phyloP scores from a whole-genome alignment of 2,888 invertebrate genomes.

The Carterocephalus palaemon region DNA sequence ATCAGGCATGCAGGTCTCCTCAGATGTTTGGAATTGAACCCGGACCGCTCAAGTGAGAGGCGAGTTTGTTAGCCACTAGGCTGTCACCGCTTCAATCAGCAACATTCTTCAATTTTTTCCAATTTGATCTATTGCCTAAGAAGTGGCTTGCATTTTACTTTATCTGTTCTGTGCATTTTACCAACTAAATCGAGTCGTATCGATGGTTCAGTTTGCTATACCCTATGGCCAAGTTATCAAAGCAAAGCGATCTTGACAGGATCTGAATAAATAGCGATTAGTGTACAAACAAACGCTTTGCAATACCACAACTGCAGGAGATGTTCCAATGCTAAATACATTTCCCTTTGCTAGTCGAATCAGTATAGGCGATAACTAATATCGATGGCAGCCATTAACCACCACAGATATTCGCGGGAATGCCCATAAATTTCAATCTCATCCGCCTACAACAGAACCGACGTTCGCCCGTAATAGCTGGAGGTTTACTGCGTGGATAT shows the following conservation, averaged over 20 bases:
- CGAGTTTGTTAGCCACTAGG: too few species aligned
- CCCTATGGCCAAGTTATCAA: too few species aligned
- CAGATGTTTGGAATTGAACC: too few species aligned
- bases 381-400: constrained; percentile 21
- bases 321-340: constrained; percentile 8
- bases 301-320: constrained; percentile 3
- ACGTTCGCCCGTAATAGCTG: constrained; percentile 15
- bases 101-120: too few species aligned
- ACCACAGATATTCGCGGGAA: constrained; percentile 21
- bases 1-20: too few species aligned
- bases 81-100: too few species aligned
- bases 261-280: constrained; percentile 2
- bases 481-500: constrained; percentile 9
- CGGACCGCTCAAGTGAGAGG: too few species aligned
- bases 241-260: neutral
- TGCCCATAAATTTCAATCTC: constrained; percentile 23
- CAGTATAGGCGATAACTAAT: constrained; percentile 17
- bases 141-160: too few species aligned
- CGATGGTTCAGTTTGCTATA: too few species aligned
- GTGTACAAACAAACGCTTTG: constrained; percentile 7
- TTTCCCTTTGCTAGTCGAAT: constrained; percentile 12
- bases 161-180: too few species aligned
- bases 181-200: too few species aligned
- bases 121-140: too few species aligned
- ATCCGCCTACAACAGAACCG: constrained; percentile 19